These are phyloP conservation scores for Drosophila setosimentum DNA, from an alignment of 2,888 invertebrate species.

Conservation along the genomic window DNA sequence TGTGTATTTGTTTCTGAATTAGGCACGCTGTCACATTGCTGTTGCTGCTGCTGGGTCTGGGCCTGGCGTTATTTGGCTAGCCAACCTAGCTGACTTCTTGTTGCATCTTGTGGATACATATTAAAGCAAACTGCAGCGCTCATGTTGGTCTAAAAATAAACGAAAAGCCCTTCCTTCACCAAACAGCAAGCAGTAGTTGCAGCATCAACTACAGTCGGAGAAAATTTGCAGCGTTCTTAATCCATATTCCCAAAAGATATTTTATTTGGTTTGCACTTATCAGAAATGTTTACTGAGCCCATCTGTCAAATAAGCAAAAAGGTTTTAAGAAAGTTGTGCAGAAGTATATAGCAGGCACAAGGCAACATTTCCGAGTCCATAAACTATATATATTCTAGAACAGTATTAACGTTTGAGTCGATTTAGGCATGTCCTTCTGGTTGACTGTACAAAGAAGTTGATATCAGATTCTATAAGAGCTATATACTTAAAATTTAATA, in stretches of 20 bases:
- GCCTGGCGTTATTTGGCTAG: conserved; percentile 43
- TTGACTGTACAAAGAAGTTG: no score
- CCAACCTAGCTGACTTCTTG: conserved; percentile 11
- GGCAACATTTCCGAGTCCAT: no score
- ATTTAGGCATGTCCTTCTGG: no score
- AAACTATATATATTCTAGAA: not conserved
- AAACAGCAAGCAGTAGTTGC: conserved; percentile 33
- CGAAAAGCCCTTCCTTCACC: conserved; percentile 74
- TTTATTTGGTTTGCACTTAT: not conserved
- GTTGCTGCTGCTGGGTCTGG: conserved; percentile 20
- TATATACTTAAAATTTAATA: no score
- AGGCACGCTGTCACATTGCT: conserved; percentile 57
- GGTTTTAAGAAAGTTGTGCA: no score
- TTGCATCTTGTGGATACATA: conserved; percentile 69
- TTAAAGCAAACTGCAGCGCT: conserved; percentile 68
- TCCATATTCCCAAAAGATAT: not conserved
- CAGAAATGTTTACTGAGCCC: not conserved
- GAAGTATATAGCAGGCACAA: no score
- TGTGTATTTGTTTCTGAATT: conserved; percentile 56
- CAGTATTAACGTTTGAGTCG: not conserved
- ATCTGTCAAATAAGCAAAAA: no score
- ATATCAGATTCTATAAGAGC: no score
- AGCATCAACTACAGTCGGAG: conserved; percentile 21
- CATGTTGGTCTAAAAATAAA: conserved; percentile 65
- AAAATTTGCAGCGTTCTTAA: not conserved